These are phyloP conservation scores for Geotrupes spiniger DNA, from an alignment of 2,888 invertebrate species.

Conservation along the genomic window DNA sequence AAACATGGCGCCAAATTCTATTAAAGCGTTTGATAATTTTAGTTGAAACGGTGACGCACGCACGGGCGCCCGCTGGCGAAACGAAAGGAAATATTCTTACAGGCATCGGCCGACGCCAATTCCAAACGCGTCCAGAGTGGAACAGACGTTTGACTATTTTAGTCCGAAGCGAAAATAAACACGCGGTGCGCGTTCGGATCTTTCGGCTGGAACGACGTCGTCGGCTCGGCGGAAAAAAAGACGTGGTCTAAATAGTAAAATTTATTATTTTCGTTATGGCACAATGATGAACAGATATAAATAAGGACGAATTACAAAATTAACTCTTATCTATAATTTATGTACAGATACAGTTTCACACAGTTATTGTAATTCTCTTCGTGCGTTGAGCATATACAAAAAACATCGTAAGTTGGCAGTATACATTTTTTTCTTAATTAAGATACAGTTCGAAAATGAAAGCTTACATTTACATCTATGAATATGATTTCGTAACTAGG, in stretches of 20 bases:
- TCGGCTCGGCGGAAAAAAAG: conserved; percentile 29
- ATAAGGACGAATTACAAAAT: conserved; percentile 2
- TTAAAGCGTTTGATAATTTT: conserved; percentile 14
- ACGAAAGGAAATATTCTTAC: conserved; percentile 41
- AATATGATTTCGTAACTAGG: too few species aligned
- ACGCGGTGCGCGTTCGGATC: too few species aligned
- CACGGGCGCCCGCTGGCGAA: conserved; percentile 15
- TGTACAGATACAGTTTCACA: too few species aligned
- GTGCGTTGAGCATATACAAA: too few species aligned
- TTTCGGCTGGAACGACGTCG: too few species aligned
- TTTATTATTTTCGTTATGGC: conserved; percentile 8
- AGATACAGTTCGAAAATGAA: too few species aligned
- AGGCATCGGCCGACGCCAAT: conserved; percentile 38
- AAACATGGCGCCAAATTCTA: conserved; percentile 17
- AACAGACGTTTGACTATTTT: conserved; percentile 46
- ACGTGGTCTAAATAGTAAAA: conserved; percentile 2
- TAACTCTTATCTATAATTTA: too few species aligned
- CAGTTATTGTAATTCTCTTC: too few species aligned
- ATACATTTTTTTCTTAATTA: too few species aligned
- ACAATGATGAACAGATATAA: neutral
- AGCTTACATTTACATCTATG: too few species aligned
- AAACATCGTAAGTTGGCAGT: too few species aligned
- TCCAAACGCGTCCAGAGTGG: conserved; percentile 44
- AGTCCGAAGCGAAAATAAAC: conserved; percentile 43
- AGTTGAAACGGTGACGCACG: conserved; percentile 7